Percentiles rank a stretch among this genome's conserved stretches.
phyloP scores from a whole-genome alignment of 1,140 invertebrate species.

The Trachymyrmex septentrionalis region DNA sequence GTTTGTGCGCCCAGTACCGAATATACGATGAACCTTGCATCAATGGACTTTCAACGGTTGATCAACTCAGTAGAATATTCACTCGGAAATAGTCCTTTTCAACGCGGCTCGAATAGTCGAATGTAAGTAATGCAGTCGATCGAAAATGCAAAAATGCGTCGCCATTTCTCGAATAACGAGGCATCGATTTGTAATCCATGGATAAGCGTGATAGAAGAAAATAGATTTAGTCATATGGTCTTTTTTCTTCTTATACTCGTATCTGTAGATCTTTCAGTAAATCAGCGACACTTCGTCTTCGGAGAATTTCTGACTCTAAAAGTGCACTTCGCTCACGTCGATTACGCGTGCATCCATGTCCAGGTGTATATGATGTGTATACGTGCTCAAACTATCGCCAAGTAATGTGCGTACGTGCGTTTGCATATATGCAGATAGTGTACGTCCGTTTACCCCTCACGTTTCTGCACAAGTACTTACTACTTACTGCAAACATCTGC shows the following conservation, averaged over 20 bases:
- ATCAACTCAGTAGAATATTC: constrained; percentile 16
- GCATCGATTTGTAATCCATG: constrained; percentile 29
- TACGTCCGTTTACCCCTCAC: background rate
- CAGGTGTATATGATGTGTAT: constrained; percentile 33
- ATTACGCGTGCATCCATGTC: constrained; percentile 48
- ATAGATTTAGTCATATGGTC: constrained; percentile 25
- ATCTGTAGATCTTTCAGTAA: constrained; percentile 1
- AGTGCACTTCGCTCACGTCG: constrained; percentile 17
- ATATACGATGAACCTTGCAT: constrained; percentile 9
- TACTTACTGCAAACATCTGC: constrained; percentile 7
- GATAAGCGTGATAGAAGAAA: constrained; percentile 37
- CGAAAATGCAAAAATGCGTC: constrained; percentile 39
- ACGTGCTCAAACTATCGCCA: constrained; percentile 11
- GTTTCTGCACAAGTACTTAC: background rate
- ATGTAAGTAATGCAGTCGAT: constrained; percentile 27
- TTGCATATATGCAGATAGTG: background rate
- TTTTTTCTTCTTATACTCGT: background rate
- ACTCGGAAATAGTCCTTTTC: constrained; percentile 35
- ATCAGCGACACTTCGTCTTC: constrained; percentile 37
- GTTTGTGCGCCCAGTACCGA: background rate
- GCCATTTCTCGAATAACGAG: constrained; percentile 20
- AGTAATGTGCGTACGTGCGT: constrained; percentile 32
- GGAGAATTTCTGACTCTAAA: background rate
- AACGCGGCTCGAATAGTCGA: background rate
- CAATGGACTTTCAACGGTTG: constrained; percentile 15